phyloP scores from a whole-genome alignment of 2,797 vertebrate genomes.

The Parambassis ranga region DNA sequence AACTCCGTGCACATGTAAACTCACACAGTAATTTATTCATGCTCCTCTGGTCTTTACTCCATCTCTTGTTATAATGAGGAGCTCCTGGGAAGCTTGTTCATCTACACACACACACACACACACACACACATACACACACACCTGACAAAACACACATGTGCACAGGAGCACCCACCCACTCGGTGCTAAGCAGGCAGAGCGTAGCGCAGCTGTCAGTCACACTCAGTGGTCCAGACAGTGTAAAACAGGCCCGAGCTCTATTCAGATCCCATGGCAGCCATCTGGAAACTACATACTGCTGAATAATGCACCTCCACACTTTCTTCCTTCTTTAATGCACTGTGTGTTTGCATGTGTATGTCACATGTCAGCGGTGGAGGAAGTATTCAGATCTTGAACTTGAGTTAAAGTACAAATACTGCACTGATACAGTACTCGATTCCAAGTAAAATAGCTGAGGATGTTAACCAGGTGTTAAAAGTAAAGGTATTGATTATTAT shows the following conservation, averaged over 20 bases:
- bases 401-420: neutral
- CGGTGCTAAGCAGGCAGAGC: constrained; percentile 68
- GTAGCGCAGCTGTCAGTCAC: constrained; percentile 77
- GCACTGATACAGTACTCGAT: neutral
- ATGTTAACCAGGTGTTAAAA: no score
- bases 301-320: constrained; percentile 70
- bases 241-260: constrained; percentile 72
- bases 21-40: constrained; percentile 57
- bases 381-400: neutral
- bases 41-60: constrained; percentile 36
- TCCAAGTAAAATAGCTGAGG: no score
- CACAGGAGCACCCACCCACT: constrained; percentile 63
- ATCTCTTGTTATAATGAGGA: constrained; percentile 59
- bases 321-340: constrained; percentile 49
- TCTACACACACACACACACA: constrained; percentile 39
- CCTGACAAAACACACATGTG: constrained; percentile 67
- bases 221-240: constrained; percentile 76
- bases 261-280: constrained; percentile 74
- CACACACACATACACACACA: constrained; percentile 41
- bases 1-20: constrained; percentile 32
- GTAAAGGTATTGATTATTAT: no score
- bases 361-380: neutral
- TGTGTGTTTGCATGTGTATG: constrained; percentile 31
- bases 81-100: constrained; percentile 60
- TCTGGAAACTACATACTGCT: constrained; percentile 72